A percentile compares a stretch with the other conserved stretches of the same genome.
Evolutionary conservation across 2,888 invertebrate species (phyloP).

Genomic region (Apoderus coryli): DNA sequence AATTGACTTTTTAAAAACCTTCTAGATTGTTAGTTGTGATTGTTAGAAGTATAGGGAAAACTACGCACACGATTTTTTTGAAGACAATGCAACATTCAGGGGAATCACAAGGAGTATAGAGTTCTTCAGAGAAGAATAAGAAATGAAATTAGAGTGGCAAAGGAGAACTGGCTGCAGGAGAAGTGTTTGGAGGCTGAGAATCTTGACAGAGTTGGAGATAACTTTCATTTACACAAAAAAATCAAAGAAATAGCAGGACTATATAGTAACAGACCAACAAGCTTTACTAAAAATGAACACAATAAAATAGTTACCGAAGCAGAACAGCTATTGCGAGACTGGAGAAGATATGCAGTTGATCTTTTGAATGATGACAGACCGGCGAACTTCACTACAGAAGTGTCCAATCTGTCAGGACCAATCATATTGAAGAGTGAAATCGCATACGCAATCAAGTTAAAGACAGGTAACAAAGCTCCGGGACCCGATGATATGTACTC

Average conservation of each 20-base stretch:
- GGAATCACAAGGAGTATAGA: no score
- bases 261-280: background rate
- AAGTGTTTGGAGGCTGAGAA: background rate
- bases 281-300: background rate
- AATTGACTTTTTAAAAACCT: no score
- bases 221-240: background rate
- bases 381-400: background rate
- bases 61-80: no score
- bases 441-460: background rate
- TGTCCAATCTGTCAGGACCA: background rate
- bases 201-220: background rate
- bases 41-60: no score
- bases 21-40: slow-evolving; percentile 1
- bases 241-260: background rate
- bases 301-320: background rate
- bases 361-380: background rate
- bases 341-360: background rate
- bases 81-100: no score
- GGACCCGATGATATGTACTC: background rate
- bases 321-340: background rate
- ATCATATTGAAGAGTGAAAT: background rate
- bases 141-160: background rate
- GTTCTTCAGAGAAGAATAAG: background rate
- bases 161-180: background rate
- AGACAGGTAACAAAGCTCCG: background rate